These are phyloP conservation scores for Podarcis raffonei DNA, from an alignment of 2,113 vertebrate species.

Conservation along the genomic window DNA sequence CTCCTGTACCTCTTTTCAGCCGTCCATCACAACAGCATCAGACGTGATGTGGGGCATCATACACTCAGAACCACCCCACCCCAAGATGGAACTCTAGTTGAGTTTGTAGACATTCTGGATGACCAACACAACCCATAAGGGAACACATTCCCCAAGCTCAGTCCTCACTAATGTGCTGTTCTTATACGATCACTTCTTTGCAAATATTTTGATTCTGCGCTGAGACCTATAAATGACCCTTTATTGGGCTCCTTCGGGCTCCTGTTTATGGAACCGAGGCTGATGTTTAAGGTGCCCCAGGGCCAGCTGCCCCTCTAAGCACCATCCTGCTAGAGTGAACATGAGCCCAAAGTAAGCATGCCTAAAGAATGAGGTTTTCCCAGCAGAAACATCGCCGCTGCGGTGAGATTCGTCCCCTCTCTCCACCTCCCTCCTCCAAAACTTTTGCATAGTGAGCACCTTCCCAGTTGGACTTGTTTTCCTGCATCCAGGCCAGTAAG, in stretches of 20 bases:
- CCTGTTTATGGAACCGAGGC: slow-evolving; percentile 37
- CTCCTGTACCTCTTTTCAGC: not conserved
- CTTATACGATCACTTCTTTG: not conserved
- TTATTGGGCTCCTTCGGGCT: slow-evolving; percentile 24
- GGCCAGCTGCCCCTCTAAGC: not conserved
- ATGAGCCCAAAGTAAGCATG: not conserved
- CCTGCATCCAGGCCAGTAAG: not conserved
- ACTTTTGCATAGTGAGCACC: not conserved
- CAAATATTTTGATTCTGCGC: slow-evolving; percentile 37
- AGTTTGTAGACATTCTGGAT: not conserved
- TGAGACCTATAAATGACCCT: not conserved
- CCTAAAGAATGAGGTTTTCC: slow-evolving; percentile 21
- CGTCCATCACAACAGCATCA: not conserved
- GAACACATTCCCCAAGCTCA: not conserved
- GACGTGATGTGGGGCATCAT: not conserved
- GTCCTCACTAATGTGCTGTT: no score
- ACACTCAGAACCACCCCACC: not conserved
- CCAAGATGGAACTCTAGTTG: not conserved
- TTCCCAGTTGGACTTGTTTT: not conserved
- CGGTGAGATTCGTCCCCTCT: not conserved
- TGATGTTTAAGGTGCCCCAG: slow-evolving; percentile 15
- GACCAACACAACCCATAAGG: not conserved
- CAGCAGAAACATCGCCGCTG: slow-evolving; percentile 39
- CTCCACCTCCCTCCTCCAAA: not conserved
- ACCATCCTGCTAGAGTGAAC: slow-evolving; percentile 2